These are phyloP conservation scores for Gymnothorax javanicus DNA, from an alignment of 2,797 vertebrate genomes.

Conservation along the genomic window DNA sequence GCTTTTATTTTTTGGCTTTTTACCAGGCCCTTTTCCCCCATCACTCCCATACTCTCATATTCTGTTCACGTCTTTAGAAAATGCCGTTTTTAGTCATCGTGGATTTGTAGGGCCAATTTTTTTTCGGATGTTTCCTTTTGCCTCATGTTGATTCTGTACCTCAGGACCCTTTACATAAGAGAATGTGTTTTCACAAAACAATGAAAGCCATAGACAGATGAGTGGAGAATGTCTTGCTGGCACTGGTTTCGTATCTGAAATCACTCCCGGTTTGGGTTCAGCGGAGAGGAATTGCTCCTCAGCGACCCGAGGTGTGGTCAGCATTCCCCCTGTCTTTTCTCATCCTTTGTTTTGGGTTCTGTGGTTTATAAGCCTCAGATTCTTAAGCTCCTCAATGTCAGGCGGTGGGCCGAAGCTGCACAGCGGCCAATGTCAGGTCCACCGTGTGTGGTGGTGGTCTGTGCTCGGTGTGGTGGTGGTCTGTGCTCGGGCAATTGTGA, in stretches of 20 bases:
- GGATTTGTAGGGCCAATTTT: neutral
- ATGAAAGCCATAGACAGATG: neutral
- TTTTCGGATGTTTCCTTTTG: neutral
- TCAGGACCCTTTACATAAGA: neutral
- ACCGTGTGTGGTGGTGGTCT: conserved; percentile 27
- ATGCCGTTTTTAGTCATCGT: neutral
- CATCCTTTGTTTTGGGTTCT: conserved; percentile 48
- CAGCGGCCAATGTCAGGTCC: conserved; percentile 48
- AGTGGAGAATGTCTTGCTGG: neutral
- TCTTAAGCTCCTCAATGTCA: conserved; percentile 62
- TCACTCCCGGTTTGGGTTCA: neutral
- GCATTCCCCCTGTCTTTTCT: conserved; percentile 52
- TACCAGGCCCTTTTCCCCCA: neutral
- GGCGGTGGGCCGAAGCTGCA: conserved; percentile 52
- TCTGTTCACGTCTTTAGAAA: neutral
- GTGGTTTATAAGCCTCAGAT: conserved; percentile 62
- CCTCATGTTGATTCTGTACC: neutral
- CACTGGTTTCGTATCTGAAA: no score
- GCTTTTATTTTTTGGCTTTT: neutral
- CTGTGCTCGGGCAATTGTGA: neutral
- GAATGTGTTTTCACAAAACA: neutral
- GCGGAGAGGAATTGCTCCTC: neutral
- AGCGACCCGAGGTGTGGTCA: conserved; percentile 18
- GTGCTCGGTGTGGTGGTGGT: neutral
- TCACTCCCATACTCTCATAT: neutral